These are phyloP conservation scores for Vombatus ursinus DNA, from an alignment of 2,113 vertebrate genomes.

Conservation along the genomic window DNA sequence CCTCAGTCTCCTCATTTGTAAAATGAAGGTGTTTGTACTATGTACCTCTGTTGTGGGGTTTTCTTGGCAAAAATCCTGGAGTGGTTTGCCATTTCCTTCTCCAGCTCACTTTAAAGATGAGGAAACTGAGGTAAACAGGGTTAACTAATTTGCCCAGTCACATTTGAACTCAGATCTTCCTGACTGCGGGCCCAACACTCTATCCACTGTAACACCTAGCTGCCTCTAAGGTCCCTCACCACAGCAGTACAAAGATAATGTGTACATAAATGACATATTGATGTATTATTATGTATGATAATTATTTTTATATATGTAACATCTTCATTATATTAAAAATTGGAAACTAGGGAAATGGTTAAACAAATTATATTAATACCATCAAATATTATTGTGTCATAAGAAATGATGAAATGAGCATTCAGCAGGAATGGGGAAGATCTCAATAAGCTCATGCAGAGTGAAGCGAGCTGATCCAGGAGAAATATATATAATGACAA, in stretches of 20 bases:
- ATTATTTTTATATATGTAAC: background rate
- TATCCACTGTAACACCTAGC: background rate
- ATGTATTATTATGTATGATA: background rate
- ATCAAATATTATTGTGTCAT: background rate
- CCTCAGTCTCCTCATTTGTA: background rate
- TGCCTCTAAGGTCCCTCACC: background rate
- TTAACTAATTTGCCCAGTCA: background rate
- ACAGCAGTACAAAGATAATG: background rate
- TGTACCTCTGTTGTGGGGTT: background rate
- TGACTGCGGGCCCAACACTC: background rate
- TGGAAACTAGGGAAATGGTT: background rate
- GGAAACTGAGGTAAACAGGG: background rate
- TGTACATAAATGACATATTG: background rate
- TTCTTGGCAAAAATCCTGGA: background rate
- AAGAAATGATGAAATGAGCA: background rate
- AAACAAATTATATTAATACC: background rate
- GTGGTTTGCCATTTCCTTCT: background rate
- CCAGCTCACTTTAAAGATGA: background rate
- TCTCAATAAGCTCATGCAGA: background rate
- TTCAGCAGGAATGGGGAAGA: background rate
- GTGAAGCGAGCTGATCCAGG: background rate
- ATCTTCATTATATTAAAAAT: background rate
- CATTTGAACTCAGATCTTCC: background rate
- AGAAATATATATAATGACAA: background rate
- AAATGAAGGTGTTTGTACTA: background rate